Percentiles rank a stretch among this genome's conserved stretches.
Evolutionary conservation across 2,113 vertebrate genomes (phyloP).

Genomic region (Stegastes partitus): DNA sequence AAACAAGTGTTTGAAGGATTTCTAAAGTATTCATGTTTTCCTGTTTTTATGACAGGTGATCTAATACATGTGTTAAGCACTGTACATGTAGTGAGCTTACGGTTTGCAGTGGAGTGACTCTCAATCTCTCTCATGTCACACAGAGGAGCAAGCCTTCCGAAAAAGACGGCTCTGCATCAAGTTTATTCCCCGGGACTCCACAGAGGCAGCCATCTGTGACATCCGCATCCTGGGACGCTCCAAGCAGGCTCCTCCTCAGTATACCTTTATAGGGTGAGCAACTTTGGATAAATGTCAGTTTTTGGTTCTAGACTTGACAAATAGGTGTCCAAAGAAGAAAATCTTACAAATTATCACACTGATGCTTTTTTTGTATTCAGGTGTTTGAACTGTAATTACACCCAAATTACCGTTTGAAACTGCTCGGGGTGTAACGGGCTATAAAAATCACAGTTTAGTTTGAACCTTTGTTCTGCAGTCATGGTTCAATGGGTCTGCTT

Average conservation of each 20-base stretch:
- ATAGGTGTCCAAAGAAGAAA: not conserved
- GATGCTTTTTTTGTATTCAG: too few species aligned
- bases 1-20: too few species aligned
- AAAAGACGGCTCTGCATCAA: constrained; percentile 98
- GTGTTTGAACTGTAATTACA: too few species aligned
- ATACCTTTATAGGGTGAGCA: constrained; percentile 96
- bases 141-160: constrained; percentile 96
- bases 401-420: too few species aligned
- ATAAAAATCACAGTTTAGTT: too few species aligned
- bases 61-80: too few species aligned
- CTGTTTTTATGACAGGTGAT: too few species aligned
- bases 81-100: not conserved
- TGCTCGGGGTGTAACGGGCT: too few species aligned
- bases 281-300: not conserved
- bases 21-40: too few species aligned
- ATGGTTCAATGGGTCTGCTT: too few species aligned
- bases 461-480: too few species aligned
- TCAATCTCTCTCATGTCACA: constrained; percentile 23
- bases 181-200: constrained; percentile 98
- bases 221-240: constrained; percentile 95
- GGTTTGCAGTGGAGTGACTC: not conserved
- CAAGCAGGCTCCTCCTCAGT: constrained; percentile 97
- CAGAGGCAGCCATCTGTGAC: constrained; percentile 97
- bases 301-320: not conserved
- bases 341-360: too few species aligned